These are phyloP conservation scores for Hydra vulgaris DNA, from an alignment of 30 jellyfish, hydroid and myxozoan species.

Conservation along the genomic window DNA sequence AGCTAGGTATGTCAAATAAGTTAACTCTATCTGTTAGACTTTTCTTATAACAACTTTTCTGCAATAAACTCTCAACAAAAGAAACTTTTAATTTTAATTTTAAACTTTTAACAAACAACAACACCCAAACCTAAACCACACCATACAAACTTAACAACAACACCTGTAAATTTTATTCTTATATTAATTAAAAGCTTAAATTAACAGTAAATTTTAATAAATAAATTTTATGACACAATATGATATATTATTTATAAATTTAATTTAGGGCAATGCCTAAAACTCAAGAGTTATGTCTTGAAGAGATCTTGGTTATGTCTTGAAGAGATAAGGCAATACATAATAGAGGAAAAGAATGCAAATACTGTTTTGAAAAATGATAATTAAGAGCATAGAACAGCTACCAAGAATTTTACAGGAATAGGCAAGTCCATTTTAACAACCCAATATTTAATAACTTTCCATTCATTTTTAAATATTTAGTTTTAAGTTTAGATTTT, in stretches of 20 bases:
- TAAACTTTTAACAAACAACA: no score
- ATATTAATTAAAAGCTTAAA: not conserved
- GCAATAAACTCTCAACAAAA: no score
- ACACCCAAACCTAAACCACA: not conserved
- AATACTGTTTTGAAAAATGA: not conserved
- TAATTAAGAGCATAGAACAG: not conserved
- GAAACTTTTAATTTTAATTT: no score
- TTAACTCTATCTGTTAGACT: no score
- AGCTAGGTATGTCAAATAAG: no score
- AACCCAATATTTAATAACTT: not conserved
- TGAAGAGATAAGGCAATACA: not conserved
- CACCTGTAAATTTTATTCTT: not conserved
- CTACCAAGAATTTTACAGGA: not conserved
- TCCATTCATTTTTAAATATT: not conserved
- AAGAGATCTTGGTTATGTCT: not conserved
- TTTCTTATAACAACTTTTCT: no score
- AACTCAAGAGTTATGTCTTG: not conserved
- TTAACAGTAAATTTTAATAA: not conserved
- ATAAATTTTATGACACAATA: not conserved
- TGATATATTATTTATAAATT: not conserved
- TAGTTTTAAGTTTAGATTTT: not conserved
- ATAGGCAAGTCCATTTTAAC: not conserved
- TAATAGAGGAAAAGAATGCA: not conserved
- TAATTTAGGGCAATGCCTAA: conserved; percentile 8
- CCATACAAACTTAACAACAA: not conserved